These are phyloP conservation scores for Gobionotothen gibberifrons DNA, from an alignment of 2,797 vertebrate species.

Conservation along the genomic window DNA sequence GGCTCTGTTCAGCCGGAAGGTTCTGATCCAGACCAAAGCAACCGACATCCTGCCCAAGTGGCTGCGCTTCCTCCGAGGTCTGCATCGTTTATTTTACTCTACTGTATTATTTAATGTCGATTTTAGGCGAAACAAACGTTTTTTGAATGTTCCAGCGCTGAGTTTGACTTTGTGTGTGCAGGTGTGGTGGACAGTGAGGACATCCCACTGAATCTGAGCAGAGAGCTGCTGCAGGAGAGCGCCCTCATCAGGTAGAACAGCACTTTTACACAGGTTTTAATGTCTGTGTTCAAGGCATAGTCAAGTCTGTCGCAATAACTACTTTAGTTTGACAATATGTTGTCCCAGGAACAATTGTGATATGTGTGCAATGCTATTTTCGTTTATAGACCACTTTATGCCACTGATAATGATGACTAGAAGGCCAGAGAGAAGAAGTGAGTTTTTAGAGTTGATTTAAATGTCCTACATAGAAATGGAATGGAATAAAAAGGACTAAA, in stretches of 20 bases:
- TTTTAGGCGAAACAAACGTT: too few species aligned
- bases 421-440: too few species aligned
- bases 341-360: too few species aligned
- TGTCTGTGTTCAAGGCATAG: background rate
- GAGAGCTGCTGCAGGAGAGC: slow-evolving; percentile 97
- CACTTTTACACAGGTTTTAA: background rate
- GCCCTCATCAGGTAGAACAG: slow-evolving; percentile 90
- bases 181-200: slow-evolving; percentile 99
- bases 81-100: background rate
- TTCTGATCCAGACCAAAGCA: slow-evolving; percentile 96
- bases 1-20: slow-evolving; percentile 94
- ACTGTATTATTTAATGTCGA: background rate
- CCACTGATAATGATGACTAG: too few species aligned
- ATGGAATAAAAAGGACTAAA: too few species aligned
- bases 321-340: background rate
- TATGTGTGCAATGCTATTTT: too few species aligned
- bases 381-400: too few species aligned
- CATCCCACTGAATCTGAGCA: slow-evolving; percentile 96
- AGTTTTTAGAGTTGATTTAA: too few species aligned
- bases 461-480: too few species aligned
- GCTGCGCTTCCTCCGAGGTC: slow-evolving; percentile 95
- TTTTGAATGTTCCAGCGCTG: background rate
- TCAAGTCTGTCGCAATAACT: background rate
- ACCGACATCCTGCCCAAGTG: slow-evolving; percentile 95
- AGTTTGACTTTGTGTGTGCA: slow-evolving; percentile 52